Conservation (phyloP, 2,113 vertebrate genomes). For the Thamnaconus septentrionalis region DNA sequence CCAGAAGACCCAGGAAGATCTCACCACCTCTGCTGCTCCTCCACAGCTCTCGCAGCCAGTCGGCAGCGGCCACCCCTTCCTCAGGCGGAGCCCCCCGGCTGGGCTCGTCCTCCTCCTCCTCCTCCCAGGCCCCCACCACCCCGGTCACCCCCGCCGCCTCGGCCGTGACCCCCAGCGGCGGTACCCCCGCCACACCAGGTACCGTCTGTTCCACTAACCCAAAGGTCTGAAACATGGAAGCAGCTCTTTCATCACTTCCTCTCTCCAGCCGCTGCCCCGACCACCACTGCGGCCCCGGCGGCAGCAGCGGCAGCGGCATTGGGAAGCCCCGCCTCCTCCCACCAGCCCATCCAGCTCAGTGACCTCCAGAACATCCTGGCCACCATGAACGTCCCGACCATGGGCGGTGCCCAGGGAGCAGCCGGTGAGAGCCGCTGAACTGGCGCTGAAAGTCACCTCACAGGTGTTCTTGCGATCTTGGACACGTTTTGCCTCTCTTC, state of each 20-base stretch:
- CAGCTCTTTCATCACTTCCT: too few species aligned
- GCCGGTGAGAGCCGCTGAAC: slow-evolving; percentile 70
- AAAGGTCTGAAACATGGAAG: too few species aligned
- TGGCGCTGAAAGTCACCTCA: too few species aligned
- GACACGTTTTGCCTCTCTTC: too few species aligned
- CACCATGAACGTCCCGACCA: slow-evolving; percentile 92
- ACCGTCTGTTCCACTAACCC: too few species aligned
- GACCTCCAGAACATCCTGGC: slow-evolving; percentile 97
- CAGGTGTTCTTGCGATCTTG: too few species aligned
- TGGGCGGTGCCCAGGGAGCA: slow-evolving; percentile 72
- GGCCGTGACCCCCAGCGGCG: slow-evolving; percentile 64
- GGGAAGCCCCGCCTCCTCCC: slow-evolving; percentile 78
- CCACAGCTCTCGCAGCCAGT: slow-evolving; percentile 55
- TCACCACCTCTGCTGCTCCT: neutral
- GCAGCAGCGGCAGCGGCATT: too few species aligned
- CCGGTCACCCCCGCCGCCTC: slow-evolving; percentile 63
- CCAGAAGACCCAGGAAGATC: too few species aligned
- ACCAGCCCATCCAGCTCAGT: slow-evolving; percentile 93
- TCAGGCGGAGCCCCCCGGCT: slow-evolving; percentile 53
- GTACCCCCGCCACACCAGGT: slow-evolving; percentile 77
- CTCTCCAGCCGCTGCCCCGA: slow-evolving; percentile 70
- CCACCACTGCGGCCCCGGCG: slow-evolving; percentile 20
- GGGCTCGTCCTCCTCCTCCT: slow-evolving; percentile 25
- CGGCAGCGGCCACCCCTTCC: slow-evolving; percentile 72
- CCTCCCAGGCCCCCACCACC: slow-evolving; percentile 71